These are phyloP conservation scores for Bombus confusus DNA, from an alignment of 1,140 invertebrate species.

Conservation along the genomic window DNA sequence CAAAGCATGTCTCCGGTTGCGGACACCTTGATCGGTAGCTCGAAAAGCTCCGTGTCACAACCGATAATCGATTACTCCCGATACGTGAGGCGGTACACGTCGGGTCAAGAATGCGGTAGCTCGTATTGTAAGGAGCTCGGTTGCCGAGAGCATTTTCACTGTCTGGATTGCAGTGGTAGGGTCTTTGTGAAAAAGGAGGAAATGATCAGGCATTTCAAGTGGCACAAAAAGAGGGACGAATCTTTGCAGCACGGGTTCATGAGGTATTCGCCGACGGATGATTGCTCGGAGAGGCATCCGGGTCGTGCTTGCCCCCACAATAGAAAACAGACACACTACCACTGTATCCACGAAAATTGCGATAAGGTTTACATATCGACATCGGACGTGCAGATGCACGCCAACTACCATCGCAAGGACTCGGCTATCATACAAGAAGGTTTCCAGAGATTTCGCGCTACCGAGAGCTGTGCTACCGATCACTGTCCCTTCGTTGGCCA, in stretches of 20 bases:
- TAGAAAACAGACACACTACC: constrained; percentile 98
- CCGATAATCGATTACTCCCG: constrained; percentile 87
- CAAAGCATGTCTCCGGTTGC: constrained; percentile 81
- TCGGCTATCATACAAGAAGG: constrained; percentile 98
- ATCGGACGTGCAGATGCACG: constrained; percentile 99
- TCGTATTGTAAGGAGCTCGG: constrained; percentile 86
- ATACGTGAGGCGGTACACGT: constrained; percentile 87
- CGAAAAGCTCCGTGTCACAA: constrained; percentile 76
- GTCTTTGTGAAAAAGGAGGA: constrained; percentile 99
- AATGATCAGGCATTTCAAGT: constrained; percentile 99
- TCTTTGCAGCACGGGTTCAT: constrained; percentile 98
- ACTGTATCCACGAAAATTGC: constrained; percentile 97
- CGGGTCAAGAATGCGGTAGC: constrained; percentile 87
- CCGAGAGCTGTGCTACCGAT: constrained; percentile 93
- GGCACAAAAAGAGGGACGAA: constrained; percentile 99
- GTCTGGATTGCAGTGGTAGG: constrained; percentile 93
- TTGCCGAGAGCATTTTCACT: constrained; percentile 96
- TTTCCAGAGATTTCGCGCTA: constrained; percentile 95
- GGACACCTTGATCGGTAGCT: constrained; percentile 74
- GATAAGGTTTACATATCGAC: constrained; percentile 99
- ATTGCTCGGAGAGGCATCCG: constrained; percentile 91
- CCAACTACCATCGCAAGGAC: constrained; percentile 98
- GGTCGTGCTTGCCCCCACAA: constrained; percentile 93
- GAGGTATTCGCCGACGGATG: constrained; percentile 95
- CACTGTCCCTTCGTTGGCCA: constrained; percentile 97